These are phyloP conservation scores for Poeciliopsis infans DNA, from an alignment of 2,797 vertebrate species.

Conservation along the genomic window DNA sequence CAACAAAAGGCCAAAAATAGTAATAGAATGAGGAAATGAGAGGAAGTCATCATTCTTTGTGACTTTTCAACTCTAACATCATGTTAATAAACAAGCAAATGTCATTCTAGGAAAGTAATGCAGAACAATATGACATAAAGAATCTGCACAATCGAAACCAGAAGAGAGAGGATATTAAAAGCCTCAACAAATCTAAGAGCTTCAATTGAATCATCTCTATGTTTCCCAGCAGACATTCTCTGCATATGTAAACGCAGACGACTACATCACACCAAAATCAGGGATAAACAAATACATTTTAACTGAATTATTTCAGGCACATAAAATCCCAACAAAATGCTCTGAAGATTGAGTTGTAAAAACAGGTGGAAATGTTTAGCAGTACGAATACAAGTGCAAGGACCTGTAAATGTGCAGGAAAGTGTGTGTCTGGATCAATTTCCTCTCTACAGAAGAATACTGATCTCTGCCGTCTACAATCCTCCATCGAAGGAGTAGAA, in stretches of 20 bases:
- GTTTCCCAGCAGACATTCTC: no score
- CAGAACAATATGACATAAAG: background rate
- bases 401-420: background rate
- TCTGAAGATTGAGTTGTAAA: background rate
- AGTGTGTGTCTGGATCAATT: background rate
- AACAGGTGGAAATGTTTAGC: background rate
- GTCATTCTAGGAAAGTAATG: background rate
- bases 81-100: background rate
- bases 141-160: background rate
- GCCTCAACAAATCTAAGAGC: background rate
- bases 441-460: background rate
- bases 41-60: background rate
- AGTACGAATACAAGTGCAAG: background rate
- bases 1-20: background rate
- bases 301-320: background rate
- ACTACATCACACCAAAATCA: background rate
- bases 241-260: background rate
- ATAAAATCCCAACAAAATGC: background rate
- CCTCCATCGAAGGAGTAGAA: background rate
- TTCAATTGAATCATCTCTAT: no score
- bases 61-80: background rate
- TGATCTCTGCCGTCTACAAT: background rate
- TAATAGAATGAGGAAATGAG: background rate
- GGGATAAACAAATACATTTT: background rate
- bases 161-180: background rate